Percentiles rank a stretch among this genome's conserved stretches.
Evolutionary conservation across 2,888 invertebrate genomes (phyloP).

Genomic region (Seira musarum): DNA sequence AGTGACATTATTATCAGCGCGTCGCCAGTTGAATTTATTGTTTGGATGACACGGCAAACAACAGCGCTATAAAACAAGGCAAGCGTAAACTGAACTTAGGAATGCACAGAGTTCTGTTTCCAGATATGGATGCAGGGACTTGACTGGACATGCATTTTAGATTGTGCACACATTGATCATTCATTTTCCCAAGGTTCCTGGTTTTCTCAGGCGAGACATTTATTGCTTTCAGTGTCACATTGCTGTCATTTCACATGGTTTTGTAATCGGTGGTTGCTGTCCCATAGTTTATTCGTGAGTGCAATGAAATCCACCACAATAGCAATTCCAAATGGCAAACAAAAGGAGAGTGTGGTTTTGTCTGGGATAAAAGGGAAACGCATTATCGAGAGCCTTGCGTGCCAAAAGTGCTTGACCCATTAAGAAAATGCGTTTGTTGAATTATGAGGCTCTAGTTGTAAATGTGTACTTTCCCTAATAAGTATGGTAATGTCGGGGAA

Average conservation of each 20-base stretch:
- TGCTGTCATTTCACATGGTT: neutral
- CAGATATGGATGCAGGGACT: neutral
- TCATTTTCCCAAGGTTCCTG: constrained; percentile 33
- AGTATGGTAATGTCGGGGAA: too few species aligned
- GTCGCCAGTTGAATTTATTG: constrained; percentile 37
- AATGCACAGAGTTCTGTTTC: too few species aligned
- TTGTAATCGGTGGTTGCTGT: neutral
- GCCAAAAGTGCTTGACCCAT: neutral
- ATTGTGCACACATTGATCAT: constrained; percentile 39
- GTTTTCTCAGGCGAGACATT: constrained; percentile 21
- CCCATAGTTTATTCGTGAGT: neutral
- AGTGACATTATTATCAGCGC: neutral
- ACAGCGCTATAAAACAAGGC: too few species aligned
- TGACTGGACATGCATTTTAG: neutral
- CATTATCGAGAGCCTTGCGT: neutral
- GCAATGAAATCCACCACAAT: neutral
- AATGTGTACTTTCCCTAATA: too few species aligned
- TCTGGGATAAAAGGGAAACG: too few species aligned
- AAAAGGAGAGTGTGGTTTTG: too few species aligned
- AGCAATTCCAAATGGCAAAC: neutral
- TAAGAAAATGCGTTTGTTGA: neutral
- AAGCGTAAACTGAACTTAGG: too few species aligned
- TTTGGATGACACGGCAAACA: constrained; percentile 26
- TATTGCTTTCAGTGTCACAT: constrained; percentile 38
- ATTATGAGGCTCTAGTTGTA: too few species aligned